Percentiles rank a stretch among this genome's conserved stretches.
Conservation (phyloP, 2,888 invertebrate genomes). For the Drosophila putrida region DNA sequence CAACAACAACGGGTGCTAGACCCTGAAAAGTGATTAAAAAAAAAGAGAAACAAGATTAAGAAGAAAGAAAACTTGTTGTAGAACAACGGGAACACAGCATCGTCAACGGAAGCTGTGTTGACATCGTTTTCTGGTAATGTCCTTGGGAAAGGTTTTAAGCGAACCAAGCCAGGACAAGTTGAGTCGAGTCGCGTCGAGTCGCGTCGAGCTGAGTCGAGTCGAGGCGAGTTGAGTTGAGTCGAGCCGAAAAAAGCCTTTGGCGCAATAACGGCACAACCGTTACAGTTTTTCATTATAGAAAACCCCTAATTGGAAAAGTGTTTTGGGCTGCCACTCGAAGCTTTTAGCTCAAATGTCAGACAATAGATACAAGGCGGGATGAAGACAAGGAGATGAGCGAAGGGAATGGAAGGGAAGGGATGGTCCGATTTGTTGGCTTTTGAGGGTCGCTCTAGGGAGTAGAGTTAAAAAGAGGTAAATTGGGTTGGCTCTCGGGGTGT, state of each 20-base stretch:
- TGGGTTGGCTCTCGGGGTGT: conserved; percentile 6
- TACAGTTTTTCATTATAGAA: conserved; percentile 73
- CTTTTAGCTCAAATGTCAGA: conserved; percentile 77
- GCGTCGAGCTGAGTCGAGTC: neutral
- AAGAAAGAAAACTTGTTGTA: conserved; percentile 63
- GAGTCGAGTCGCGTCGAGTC: conserved; percentile 1
- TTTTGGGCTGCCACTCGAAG: conserved; percentile 79
- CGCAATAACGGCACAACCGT: conserved; percentile 67
- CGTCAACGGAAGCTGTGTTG: conserved; percentile 41
- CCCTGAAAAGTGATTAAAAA: conserved; percentile 82
- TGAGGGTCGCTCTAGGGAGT: conserved; percentile 29
- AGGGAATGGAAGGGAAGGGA: conserved; percentile 19
- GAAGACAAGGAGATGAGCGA: conserved; percentile 13
- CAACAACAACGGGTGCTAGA: conserved; percentile 58
- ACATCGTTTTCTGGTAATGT: conserved; percentile 54
- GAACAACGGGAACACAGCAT: conserved; percentile 48
- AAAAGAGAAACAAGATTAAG: conserved; percentile 21
- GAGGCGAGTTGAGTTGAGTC: neutral
- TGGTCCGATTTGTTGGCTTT: conserved; percentile 79
- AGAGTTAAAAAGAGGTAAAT: conserved; percentile 11
- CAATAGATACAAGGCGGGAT: conserved; percentile 39
- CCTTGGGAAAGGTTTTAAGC: conserved; percentile 57
- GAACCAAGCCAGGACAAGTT: conserved; percentile 5
- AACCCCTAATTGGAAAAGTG: conserved; percentile 81
- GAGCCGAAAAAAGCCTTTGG: conserved; percentile 47